phyloP scores from a whole-genome alignment of 1,140 invertebrate genomes.

The Ptiloglossa arizonensis region DNA sequence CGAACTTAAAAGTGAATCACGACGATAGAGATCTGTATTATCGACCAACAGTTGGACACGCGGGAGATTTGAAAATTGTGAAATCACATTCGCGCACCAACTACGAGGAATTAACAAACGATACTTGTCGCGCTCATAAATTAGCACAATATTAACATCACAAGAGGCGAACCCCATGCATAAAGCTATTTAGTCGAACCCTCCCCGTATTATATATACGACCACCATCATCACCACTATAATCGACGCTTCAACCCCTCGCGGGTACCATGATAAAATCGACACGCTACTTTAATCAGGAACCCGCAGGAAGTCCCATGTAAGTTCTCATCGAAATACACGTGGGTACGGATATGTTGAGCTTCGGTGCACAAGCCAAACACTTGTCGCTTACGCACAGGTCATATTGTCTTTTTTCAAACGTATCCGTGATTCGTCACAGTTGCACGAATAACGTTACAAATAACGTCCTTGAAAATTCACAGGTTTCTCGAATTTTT shows the following conservation, averaged over 20 bases:
- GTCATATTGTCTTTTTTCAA: conserved; percentile 13
- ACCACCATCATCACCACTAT: conserved; percentile 57
- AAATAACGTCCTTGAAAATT: neutral
- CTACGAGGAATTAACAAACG: conserved; percentile 19
- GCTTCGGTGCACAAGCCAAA: conserved; percentile 55
- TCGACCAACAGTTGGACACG: conserved; percentile 1
- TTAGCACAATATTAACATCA: conserved; percentile 31
- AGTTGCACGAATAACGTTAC: neutral
- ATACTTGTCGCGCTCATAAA: conserved; percentile 25
- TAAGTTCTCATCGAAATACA: conserved; percentile 74
- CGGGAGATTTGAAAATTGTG: conserved; percentile 32
- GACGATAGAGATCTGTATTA: conserved; percentile 28
- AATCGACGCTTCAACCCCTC: conserved; percentile 72
- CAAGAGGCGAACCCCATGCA: conserved; percentile 1
- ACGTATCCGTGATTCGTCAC: conserved; percentile 5
- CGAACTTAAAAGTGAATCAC: neutral
- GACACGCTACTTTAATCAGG: conserved; percentile 74
- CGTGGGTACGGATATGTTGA: conserved; percentile 63
- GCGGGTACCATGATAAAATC: conserved; percentile 74
- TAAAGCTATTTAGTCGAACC: conserved; percentile 11
- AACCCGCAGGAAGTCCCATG: conserved; percentile 77
- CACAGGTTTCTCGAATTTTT: neutral
- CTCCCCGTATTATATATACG: conserved; percentile 25
- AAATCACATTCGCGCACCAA: neutral
- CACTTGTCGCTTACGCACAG: conserved; percentile 58